A percentile compares a stretch with the other conserved stretches of the same genome.
Evolutionary conservation across 64 coral and sea anemone genomes (phyloP).

Genomic region (Orbicella faveolata): DNA sequence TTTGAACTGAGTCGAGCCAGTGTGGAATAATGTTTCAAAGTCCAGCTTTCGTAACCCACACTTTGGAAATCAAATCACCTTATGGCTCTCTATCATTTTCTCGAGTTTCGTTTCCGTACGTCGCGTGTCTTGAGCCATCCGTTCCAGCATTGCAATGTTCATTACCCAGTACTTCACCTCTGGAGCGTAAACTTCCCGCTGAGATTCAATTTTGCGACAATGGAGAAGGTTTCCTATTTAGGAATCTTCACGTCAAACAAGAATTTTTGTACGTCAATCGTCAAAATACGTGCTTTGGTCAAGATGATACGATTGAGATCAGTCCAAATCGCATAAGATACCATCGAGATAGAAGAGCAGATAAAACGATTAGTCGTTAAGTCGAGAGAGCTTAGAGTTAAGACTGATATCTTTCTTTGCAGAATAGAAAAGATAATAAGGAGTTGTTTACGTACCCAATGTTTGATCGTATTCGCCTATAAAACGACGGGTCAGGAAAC

Average conservation of each 20-base stretch:
- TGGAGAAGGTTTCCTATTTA: not conserved
- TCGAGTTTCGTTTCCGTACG: not conserved
- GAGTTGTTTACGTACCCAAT: constrained; percentile 47
- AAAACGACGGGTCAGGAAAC: constrained; percentile 77
- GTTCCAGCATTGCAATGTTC: not conserved
- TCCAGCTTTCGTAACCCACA: not conserved
- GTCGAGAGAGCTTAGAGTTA: not conserved
- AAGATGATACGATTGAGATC: not conserved
- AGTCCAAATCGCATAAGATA: too few species aligned
- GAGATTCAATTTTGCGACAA: not conserved
- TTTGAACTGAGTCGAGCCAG: too few species aligned
- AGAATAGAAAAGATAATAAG: not conserved
- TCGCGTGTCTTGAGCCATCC: not conserved
- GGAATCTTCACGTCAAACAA: not conserved
- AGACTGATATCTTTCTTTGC: not conserved
- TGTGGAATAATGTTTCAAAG: not conserved
- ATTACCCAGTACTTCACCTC: not conserved
- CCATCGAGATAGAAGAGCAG: too few species aligned
- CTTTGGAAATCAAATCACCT: not conserved
- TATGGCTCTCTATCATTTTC: not conserved
- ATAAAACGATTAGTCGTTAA: not conserved
- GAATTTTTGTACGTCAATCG: not conserved
- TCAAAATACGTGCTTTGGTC: not conserved
- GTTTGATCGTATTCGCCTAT: constrained; percentile 94
- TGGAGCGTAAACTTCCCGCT: not conserved